Evolutionary conservation across 2,888 invertebrate species (phyloP).

Genomic region (Bombylius major): DNA sequence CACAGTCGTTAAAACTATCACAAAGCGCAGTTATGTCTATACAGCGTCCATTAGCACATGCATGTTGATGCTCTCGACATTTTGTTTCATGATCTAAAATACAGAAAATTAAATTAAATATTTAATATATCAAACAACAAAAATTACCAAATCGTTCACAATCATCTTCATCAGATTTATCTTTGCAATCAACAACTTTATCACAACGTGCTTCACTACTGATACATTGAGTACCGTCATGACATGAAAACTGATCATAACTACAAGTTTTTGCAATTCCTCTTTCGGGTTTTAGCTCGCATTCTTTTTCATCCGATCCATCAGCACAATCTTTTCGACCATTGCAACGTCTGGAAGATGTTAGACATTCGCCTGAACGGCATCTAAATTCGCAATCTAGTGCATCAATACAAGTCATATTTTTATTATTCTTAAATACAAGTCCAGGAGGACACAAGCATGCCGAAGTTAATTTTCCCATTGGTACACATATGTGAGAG

Average conservation of each 20-base stretch:
- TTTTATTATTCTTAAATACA: constrained; percentile 36
- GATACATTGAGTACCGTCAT: constrained; percentile 41
- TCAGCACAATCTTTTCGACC: constrained; percentile 44
- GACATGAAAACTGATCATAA: constrained; percentile 40
- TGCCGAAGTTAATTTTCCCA: constrained; percentile 25
- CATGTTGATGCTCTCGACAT: constrained; percentile 39
- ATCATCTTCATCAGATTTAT: constrained; percentile 44
- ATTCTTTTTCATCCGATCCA: constrained; percentile 41
- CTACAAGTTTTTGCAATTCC: constrained; percentile 31
- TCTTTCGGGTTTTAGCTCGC: constrained; percentile 29
- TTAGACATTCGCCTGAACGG: constrained; percentile 45
- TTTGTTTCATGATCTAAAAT: constrained; percentile 19
- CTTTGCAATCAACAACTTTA: constrained; percentile 40
- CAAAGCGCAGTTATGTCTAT: constrained; percentile 39
- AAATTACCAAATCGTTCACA: constrained; percentile 35
- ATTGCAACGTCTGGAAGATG: constrained; percentile 43
- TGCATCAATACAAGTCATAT: constrained; percentile 44
- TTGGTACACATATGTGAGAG: constrained; percentile 58
- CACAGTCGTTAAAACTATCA: constrained; percentile 43
- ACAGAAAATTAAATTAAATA: not conserved
- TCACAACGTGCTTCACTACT: constrained; percentile 38
- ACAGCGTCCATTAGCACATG: constrained; percentile 41
- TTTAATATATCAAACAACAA: not conserved
- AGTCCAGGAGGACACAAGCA: constrained; percentile 58
- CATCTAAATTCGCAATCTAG: constrained; percentile 41